Conservation (phyloP, 2,113 vertebrate genomes). For the Cryptotis parvus region DNA sequence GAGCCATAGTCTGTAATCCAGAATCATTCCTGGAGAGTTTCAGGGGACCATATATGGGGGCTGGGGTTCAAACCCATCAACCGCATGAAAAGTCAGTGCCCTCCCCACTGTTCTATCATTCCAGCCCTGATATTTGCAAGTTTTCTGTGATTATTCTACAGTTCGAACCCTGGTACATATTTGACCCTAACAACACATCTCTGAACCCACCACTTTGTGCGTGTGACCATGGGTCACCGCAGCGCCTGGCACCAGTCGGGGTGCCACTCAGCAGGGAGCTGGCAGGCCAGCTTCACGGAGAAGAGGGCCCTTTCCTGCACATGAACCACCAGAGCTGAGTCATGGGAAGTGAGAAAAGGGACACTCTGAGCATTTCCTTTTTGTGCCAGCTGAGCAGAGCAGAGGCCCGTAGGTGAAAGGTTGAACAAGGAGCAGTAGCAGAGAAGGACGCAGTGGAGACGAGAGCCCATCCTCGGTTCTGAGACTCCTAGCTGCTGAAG, state of each 20-base stretch:
- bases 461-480: neutral
- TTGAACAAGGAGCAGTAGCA: neutral
- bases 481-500: neutral
- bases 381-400: neutral
- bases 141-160: neutral
- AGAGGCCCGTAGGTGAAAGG: neutral
- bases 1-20: too few relatives aligned
- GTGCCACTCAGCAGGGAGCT: neutral
- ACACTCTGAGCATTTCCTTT: neutral
- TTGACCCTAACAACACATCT: neutral
- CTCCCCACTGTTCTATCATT: too few relatives aligned
- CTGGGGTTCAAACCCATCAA: too few relatives aligned
- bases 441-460: neutral
- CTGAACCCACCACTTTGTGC: neutral
- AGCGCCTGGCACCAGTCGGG: neutral
- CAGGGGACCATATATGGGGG: too few relatives aligned
- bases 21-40: too few relatives aligned
- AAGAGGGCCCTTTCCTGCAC: neutral
- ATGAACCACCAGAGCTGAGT: neutral
- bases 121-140: neutral
- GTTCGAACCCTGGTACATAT: neutral
- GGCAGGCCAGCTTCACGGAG: neutral
- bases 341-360: neutral
- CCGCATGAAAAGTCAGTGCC: too few relatives aligned
- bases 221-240: accelerated